These are phyloP conservation scores for Trichosurus vulpecula DNA, from an alignment of 2,797 vertebrate genomes.

Conservation along the genomic window DNA sequence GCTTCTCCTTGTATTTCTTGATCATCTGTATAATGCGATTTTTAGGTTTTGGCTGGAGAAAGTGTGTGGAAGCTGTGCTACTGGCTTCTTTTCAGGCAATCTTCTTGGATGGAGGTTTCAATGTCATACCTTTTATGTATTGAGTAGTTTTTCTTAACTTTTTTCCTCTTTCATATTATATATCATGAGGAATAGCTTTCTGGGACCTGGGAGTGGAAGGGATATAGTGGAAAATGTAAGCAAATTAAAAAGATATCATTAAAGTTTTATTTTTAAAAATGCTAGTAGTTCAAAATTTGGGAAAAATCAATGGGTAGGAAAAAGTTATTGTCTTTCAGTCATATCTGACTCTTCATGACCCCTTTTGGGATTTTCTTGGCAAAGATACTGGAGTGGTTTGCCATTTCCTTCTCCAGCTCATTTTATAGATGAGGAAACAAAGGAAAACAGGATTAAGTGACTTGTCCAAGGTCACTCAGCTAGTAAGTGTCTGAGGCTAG, in stretches of 20 bases:
- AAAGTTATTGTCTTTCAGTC: background rate
- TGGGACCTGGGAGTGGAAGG: background rate
- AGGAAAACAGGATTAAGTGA: background rate
- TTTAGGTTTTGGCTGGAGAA: background rate
- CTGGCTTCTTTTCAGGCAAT: background rate
- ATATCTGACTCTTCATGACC: background rate
- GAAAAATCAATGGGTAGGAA: background rate
- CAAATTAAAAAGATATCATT: background rate
- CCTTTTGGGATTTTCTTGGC: background rate
- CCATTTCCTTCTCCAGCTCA: background rate
- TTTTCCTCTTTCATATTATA: background rate
- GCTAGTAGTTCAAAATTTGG: background rate
- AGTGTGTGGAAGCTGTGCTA: background rate
- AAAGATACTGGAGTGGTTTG: background rate
- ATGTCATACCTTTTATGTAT: background rate
- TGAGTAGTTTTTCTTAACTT: background rate
- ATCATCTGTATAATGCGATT: background rate
- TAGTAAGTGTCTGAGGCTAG: background rate
- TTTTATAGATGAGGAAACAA: background rate
- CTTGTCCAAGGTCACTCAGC: background rate
- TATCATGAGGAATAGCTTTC: background rate
- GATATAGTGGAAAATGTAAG: background rate
- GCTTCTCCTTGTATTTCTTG: background rate
- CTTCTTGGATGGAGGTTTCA: background rate
- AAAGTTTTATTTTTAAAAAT: background rate